Evolutionary conservation across 1,140 invertebrate genomes (phyloP), one percentile per base, ranked within the genome.

Genomic region (Saccostrea echinata): DNA sequence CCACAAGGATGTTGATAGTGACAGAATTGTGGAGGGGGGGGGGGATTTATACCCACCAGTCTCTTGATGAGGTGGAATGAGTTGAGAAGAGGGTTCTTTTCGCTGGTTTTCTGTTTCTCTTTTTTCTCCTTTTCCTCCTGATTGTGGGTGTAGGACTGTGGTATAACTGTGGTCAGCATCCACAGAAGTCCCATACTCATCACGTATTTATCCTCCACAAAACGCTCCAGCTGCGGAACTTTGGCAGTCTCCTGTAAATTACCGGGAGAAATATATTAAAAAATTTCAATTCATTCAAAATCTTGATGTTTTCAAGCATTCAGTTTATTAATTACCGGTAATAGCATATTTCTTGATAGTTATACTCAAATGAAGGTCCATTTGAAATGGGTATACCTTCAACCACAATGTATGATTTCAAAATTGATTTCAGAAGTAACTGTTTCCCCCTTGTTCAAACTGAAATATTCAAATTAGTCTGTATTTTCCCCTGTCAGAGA

Each of bases 181-280:
- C 92, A 94, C 83, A 93, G 84, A 85, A 93, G 91, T 0, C 92
- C 91, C 92, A 93, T 92, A 24, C 89, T 92, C 81, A 93, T 90
- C 76, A 89, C 89, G 76, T 93, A 90, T 55, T 92, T 90, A 18
- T 90, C 92, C 53, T 91, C 89, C 12, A 89, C 89, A 89, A 93
- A 92, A 57, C 89, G 90, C 85, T 94, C 93, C 83, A 94, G 87
- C 71, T 91, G 90, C 13, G 93, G 93, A 12, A 94, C 92, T 18
- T 88, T 86, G 11, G 91, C 91, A 30, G 88, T 88, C 84, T 93
- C 93, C 86, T 87, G 64, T 11, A 87, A 84, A 57, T n/a, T n/a
- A n/a, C n/a, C n/a, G n/a, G 0, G 12, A 16, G 13, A 57, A 57
- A 53, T 13, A 43, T 43, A 43, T 43, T 6, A 3, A 43, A 43